phyloP scores from a whole-genome alignment of 37 sponge, comb jelly and placozoan species.

The Halichondria panicea region DNA sequence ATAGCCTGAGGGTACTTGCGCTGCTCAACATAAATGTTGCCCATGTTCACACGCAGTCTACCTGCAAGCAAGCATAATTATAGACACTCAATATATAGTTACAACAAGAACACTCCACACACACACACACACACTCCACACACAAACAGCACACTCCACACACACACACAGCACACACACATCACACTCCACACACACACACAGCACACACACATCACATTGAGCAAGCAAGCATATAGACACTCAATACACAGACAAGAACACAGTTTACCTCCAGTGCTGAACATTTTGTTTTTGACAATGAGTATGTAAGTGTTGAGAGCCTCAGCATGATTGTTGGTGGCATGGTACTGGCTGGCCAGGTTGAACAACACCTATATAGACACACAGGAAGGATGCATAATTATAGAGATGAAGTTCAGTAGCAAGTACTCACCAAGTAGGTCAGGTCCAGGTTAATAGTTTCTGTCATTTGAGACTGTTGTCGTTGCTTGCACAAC shows the following conservation, averaged over 20 bases:
- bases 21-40: conserved; percentile 94
- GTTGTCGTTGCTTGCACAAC: conserved; percentile 84
- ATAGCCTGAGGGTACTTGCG: conserved; percentile 91
- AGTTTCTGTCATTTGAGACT: conserved; percentile 61
- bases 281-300: conserved; percentile 96
- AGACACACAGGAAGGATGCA: background rate
- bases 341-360: conserved; percentile 86
- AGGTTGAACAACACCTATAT: conserved; percentile 91
- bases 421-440: conserved; percentile 43
- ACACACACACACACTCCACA: too few relatives aligned
- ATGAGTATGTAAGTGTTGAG: conserved; percentile 93
- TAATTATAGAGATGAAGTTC: background rate
- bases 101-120: too few relatives aligned
- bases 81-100: too few relatives aligned
- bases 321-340: conserved; percentile 80
- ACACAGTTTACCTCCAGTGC: conserved; percentile 63
- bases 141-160: too few relatives aligned
- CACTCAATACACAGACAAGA: background rate
- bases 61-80: conserved; percentile 28
- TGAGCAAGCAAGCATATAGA: too few relatives aligned
- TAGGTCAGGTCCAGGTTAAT: conserved; percentile 94
- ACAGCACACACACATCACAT: too few relatives aligned
- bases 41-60: conserved; percentile 95
- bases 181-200: too few relatives aligned
- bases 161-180: too few relatives aligned